Conservation (phyloP, 2,113 vertebrate genomes). For the Pristiophorus japonicus region DNA sequence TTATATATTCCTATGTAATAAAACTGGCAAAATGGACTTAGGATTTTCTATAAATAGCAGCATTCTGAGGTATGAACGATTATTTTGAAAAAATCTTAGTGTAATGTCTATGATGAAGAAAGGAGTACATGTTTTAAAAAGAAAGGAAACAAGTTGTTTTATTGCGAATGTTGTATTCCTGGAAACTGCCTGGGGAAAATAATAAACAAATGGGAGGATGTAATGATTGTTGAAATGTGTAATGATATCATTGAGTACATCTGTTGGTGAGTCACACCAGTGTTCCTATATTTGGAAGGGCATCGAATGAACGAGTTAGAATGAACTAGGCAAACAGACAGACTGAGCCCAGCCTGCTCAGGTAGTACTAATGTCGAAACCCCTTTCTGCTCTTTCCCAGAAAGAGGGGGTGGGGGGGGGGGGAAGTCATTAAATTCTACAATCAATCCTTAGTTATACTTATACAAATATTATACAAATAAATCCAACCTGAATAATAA, state of each 20-base stretch:
- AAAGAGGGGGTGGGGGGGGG: too few species aligned
- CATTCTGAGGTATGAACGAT: neutral
- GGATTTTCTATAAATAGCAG: too few species aligned
- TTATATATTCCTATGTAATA: neutral
- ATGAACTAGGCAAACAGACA: neutral
- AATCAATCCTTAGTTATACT: too few species aligned
- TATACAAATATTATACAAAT: too few species aligned
- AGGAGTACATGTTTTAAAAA: neutral
- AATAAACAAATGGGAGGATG: neutral
- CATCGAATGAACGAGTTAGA: neutral
- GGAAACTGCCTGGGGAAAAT: neutral
- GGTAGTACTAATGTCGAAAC: neutral
- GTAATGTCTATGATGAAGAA: neutral
- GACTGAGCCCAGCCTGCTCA: too few species aligned
- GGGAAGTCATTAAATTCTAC: too few species aligned
- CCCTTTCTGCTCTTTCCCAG: neutral
- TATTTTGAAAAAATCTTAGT: too few species aligned
- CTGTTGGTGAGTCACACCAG: neutral
- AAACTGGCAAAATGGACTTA: neutral
- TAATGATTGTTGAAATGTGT: neutral
- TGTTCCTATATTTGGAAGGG: neutral
- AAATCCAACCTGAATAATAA: too few species aligned
- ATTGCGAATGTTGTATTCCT: neutral
- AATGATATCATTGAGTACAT: neutral
- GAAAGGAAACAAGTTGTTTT: neutral